These are phyloP conservation scores for Smithornis capensis DNA, from an alignment of 2,113 vertebrate genomes.

Conservation along the genomic window DNA sequence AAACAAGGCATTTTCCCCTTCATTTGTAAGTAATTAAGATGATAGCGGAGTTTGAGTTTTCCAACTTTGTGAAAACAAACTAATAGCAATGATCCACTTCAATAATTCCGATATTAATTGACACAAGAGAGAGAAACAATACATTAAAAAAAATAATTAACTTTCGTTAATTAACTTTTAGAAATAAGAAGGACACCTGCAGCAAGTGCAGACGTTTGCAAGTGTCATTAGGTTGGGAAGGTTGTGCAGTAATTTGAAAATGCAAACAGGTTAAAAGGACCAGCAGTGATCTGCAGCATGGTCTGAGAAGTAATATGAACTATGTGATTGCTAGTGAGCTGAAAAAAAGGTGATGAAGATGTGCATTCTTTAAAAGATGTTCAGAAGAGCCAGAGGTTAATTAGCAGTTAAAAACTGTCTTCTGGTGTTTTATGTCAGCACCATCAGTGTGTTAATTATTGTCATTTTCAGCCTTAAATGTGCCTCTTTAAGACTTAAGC, in stretches of 20 bases:
- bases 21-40: slow-evolving; percentile 54
- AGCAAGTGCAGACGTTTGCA: neutral
- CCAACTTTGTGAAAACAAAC: slow-evolving; percentile 50
- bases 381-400: neutral
- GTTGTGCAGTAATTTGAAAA: neutral
- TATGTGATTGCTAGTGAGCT: neutral
- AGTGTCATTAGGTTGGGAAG: neutral
- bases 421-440: neutral
- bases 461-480: neutral
- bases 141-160: slow-evolving; percentile 63
- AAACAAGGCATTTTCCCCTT: slow-evolving; percentile 21
- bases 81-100: slow-evolving; percentile 53
- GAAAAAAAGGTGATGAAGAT: neutral
- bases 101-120: slow-evolving; percentile 48
- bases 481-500: neutral
- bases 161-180: slow-evolving; percentile 59
- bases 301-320: neutral
- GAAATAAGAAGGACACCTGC: slow-evolving; percentile 35
- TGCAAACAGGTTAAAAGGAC: neutral
- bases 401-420: neutral
- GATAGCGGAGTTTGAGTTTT: slow-evolving; percentile 20
- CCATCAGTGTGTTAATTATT: neutral
- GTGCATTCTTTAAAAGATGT: neutral
- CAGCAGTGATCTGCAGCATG: neutral
- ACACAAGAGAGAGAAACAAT: slow-evolving; percentile 45